Evolutionary conservation across 2,888 invertebrate species (phyloP).

Genomic region (Chalcosyrphus nemorum): DNA sequence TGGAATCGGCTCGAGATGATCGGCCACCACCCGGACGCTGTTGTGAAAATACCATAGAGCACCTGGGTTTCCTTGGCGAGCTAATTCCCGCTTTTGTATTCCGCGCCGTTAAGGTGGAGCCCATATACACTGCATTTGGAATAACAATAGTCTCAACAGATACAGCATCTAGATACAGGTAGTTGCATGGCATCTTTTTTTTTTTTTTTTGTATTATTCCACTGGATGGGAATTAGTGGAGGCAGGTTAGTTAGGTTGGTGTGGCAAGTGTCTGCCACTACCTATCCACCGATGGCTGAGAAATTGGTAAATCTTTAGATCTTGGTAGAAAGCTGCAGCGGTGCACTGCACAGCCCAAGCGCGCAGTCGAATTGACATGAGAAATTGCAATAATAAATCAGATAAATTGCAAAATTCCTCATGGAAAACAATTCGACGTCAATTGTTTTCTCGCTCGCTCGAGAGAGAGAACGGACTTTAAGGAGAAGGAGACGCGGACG

Average conservation of each 20-base stretch:
- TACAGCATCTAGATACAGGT: constrained; percentile 56
- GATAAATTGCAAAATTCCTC: constrained; percentile 72
- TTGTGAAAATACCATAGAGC: constrained; percentile 49
- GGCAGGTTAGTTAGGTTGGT: constrained; percentile 45
- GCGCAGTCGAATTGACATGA: constrained; percentile 69
- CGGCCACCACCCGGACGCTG: constrained; percentile 61
- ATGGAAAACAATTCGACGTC: constrained; percentile 70
- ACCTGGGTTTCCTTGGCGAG: constrained; percentile 53
- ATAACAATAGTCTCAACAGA: constrained; percentile 62
- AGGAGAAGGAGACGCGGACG: too few relatives aligned
- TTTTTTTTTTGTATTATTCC: constrained; percentile 31
- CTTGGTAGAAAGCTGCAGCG: constrained; percentile 19
- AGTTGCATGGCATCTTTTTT: constrained; percentile 45
- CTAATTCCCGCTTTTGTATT: constrained; percentile 68
- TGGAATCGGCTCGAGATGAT: constrained; percentile 49
- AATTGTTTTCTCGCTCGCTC: constrained; percentile 61
- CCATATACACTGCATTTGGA: constrained; percentile 34
- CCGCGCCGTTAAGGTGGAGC: constrained; percentile 50
- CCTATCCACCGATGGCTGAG: constrained; percentile 59
- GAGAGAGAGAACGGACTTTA: too few relatives aligned
- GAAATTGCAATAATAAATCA: constrained; percentile 73
- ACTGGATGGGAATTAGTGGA: constrained; percentile 53
- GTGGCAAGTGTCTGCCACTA: constrained; percentile 52
- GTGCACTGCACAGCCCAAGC: background rate
- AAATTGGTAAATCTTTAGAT: constrained; percentile 66